These are phyloP conservation scores for Drosophila siamana DNA, from an alignment of 2,888 invertebrate species.

Conservation along the genomic window DNA sequence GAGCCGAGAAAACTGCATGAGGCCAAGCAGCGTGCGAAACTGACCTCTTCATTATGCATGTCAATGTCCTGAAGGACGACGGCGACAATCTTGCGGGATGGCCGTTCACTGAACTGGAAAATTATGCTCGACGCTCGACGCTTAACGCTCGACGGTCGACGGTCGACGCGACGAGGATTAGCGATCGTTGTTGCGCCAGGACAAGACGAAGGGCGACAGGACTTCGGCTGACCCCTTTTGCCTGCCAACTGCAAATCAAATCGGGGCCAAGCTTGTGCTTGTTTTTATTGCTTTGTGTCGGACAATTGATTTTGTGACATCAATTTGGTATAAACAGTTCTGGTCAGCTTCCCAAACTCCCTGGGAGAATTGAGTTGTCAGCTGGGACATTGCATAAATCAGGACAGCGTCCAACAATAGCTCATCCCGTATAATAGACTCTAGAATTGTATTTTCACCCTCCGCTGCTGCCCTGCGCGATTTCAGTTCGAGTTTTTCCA, in stretches of 20 bases:
- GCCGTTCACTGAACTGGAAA: constrained; percentile 66
- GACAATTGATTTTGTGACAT: constrained; percentile 78
- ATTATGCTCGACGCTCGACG: constrained; percentile 61
- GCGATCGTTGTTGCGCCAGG: not conserved
- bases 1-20: not conserved
- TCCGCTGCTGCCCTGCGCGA: no score
- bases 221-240: constrained; percentile 43
- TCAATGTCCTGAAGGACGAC: constrained; percentile 29
- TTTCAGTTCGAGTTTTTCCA: no score
- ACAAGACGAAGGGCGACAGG: not conserved
- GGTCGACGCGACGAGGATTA: constrained; percentile 14
- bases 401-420: constrained; percentile 6
- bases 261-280: constrained; percentile 17
- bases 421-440: no score
- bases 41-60: constrained; percentile 74
- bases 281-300: constrained; percentile 74
- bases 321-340: constrained; percentile 72
- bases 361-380: constrained; percentile 44
- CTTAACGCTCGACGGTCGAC: no score
- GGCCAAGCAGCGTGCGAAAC: constrained; percentile 43
- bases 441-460: no score
- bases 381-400: constrained; percentile 34
- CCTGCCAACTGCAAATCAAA: not conserved
- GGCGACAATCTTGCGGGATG: constrained; percentile 43
- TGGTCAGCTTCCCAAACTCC: constrained; percentile 44